Percentiles rank a stretch among this genome's conserved stretches.
Evolutionary conservation across 2,113 vertebrate genomes (phyloP).

Genomic region (Lepisosteus oculatus): DNA sequence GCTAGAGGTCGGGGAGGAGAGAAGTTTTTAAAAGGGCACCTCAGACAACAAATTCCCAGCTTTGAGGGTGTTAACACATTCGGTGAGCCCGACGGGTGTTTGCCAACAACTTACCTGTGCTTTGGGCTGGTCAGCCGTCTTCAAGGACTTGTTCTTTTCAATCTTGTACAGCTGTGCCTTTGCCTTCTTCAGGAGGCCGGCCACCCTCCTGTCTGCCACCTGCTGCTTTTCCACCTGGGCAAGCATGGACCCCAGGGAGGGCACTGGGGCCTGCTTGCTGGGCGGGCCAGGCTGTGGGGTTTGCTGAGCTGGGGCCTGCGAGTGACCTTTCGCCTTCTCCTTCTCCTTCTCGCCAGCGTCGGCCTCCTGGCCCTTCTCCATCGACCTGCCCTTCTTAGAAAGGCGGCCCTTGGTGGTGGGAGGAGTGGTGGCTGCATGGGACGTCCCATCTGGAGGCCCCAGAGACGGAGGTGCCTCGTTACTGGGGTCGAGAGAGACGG

Average conservation of each 20-base stretch:
- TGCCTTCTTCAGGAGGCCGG: conserved; percentile 88
- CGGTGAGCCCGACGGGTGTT: too few species aligned
- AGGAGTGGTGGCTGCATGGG: conserved; percentile 57
- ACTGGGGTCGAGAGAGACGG: conserved; percentile 55
- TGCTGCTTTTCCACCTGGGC: conserved; percentile 89
- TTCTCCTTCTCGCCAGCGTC: conserved; percentile 82
- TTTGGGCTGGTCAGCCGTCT: conserved; percentile 86
- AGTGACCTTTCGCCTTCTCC: conserved; percentile 46
- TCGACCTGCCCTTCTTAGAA: conserved; percentile 74
- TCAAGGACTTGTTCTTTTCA: conserved; percentile 91
- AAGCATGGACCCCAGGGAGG: conserved; percentile 85
- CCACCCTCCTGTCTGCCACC: conserved; percentile 87
- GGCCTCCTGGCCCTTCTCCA: conserved; percentile 67
- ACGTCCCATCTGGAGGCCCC: conserved; percentile 46
- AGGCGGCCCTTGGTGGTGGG: conserved; percentile 78
- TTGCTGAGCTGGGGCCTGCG: conserved; percentile 53
- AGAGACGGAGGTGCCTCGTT: conserved; percentile 44
- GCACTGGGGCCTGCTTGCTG: conserved; percentile 72
- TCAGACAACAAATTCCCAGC: too few species aligned
- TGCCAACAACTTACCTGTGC: conserved; percentile 75
- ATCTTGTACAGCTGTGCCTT: conserved; percentile 94
- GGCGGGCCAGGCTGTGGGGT: conserved; percentile 53
- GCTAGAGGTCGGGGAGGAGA: too few species aligned
- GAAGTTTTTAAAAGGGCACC: too few species aligned
- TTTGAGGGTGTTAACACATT: too few species aligned